These are phyloP conservation scores for Rhyacichthys aspro DNA, from an alignment of 2,797 vertebrate species.

Conservation along the genomic window DNA sequence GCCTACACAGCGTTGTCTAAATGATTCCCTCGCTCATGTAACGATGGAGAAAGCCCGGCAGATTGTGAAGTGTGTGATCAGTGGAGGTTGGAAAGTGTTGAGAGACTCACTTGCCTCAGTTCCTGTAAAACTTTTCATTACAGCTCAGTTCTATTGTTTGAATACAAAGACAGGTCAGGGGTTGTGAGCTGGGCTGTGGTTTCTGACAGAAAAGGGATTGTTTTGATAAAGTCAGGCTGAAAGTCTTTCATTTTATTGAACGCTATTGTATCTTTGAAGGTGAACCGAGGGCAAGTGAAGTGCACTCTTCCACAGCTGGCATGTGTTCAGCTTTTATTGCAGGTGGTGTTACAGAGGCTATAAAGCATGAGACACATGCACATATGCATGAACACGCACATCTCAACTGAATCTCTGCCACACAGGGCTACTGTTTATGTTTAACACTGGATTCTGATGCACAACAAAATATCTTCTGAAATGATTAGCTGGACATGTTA, in stretches of 20 bases:
- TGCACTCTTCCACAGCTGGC: constrained; percentile 39
- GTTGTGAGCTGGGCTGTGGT: constrained; percentile 42
- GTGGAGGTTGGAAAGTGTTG: constrained; percentile 63
- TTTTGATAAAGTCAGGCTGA: constrained; percentile 55
- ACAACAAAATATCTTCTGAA: constrained; percentile 40
- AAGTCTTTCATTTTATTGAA: constrained; percentile 40
- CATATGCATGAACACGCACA: constrained; percentile 11
- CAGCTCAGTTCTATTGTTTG: constrained; percentile 34
- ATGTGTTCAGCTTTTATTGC: constrained; percentile 47
- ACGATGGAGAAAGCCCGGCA: constrained; percentile 62
- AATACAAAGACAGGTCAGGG: constrained; percentile 44
- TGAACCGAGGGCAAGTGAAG: constrained; percentile 49
- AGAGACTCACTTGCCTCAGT: constrained; percentile 65
- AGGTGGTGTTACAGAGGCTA: constrained; percentile 44
- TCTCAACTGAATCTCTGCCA: constrained; percentile 1
- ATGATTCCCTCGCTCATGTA: constrained; percentile 78
- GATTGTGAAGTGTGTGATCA: constrained; percentile 72
- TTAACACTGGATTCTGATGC: constrained; percentile 28
- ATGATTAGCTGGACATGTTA: constrained; percentile 54
- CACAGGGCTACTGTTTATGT: constrained; percentile 9
- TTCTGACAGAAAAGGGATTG: constrained; percentile 54
- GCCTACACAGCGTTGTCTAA: constrained; percentile 77
- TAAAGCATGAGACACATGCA: constrained; percentile 30
- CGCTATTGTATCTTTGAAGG: constrained; percentile 33
- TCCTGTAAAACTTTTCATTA: constrained; percentile 67